These are phyloP conservation scores for Zaprionus vittiger DNA, from an alignment of 1,140 invertebrate species.

Conservation along the genomic window DNA sequence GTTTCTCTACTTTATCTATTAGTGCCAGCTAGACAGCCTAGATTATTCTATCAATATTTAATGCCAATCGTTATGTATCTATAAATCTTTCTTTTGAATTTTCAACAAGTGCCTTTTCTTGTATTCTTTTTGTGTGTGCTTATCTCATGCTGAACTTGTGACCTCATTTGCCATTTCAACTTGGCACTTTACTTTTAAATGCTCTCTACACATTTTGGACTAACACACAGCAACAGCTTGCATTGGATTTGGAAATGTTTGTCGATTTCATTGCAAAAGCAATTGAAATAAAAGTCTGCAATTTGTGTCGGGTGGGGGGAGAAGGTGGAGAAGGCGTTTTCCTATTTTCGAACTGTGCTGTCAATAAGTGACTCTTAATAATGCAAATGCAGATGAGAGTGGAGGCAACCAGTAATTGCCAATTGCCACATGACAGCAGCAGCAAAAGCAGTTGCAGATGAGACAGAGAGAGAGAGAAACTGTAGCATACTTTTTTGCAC, in stretches of 20 bases:
- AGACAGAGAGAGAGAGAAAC: slow-evolving; percentile 13
- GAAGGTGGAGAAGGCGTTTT: background rate
- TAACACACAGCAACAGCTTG: background rate
- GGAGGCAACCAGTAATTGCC: slow-evolving; percentile 16
- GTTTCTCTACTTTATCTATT: background rate
- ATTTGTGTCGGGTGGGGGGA: slow-evolving; percentile 22
- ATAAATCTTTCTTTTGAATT: background rate
- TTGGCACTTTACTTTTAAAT: slow-evolving; percentile 14
- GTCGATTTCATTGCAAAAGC: slow-evolving; percentile 18
- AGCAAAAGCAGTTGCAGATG: background rate
- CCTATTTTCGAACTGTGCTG: slow-evolving; percentile 28
- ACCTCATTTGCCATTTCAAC: slow-evolving; percentile 13
- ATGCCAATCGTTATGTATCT: background rate
- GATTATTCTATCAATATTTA: background rate
- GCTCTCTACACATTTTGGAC: slow-evolving; percentile 20
- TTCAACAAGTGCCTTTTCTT: slow-evolving; percentile 4
- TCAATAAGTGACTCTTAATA: slow-evolving; percentile 67
- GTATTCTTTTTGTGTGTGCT: background rate
- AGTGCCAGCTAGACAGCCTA: background rate
- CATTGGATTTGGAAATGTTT: slow-evolving; percentile 20
- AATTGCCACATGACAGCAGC: slow-evolving; percentile 26
- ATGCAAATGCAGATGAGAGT: slow-evolving; percentile 37
- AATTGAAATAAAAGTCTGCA: slow-evolving; percentile 52
- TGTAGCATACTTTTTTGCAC: slow-evolving; percentile 54
- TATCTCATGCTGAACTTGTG: slow-evolving; percentile 6